A percentile compares a stretch with the other conserved stretches of the same genome.
phyloP scores from a whole-genome alignment of 2,797 vertebrate genomes.

The Gorsachius magnificus region DNA sequence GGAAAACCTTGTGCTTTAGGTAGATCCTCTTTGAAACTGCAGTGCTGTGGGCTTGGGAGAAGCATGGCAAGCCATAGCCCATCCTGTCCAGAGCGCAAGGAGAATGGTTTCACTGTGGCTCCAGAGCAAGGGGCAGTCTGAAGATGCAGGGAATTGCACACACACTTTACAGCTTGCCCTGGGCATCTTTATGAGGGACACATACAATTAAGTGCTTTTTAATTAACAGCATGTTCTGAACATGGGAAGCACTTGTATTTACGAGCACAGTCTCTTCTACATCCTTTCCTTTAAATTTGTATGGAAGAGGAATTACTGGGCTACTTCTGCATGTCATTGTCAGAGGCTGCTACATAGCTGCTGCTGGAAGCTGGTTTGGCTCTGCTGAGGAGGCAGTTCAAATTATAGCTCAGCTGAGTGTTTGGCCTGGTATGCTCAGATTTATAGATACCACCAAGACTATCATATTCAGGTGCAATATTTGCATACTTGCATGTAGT shows the following conservation, averaged over 20 bases:
- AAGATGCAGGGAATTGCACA: not conserved
- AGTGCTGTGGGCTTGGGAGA: not conserved
- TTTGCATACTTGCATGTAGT: not conserved
- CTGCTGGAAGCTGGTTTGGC: not conserved
- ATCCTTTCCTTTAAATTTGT: not conserved
- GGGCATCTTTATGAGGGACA: not conserved
- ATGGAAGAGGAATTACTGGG: not conserved
- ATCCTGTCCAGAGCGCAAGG: not conserved
- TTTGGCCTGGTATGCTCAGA: not conserved
- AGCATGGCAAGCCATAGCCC: not conserved
- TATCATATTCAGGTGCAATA: not conserved
- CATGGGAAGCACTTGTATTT: not conserved
- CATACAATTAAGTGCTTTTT: not conserved
- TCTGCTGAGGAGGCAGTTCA: not conserved
- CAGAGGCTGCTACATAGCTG: not conserved
- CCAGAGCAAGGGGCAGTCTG: not conserved
- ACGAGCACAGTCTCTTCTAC: not conserved
- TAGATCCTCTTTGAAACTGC: not conserved
- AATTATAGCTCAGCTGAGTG: not conserved
- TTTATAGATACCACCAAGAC: not conserved
- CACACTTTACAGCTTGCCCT: not conserved
- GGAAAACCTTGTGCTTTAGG: not conserved
- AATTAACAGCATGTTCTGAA: not conserved
- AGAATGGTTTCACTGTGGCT: not conserved
- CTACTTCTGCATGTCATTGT: not conserved